Conservation (phyloP, 2,888 invertebrate species). For the Shargacucullia verbasci region DNA sequence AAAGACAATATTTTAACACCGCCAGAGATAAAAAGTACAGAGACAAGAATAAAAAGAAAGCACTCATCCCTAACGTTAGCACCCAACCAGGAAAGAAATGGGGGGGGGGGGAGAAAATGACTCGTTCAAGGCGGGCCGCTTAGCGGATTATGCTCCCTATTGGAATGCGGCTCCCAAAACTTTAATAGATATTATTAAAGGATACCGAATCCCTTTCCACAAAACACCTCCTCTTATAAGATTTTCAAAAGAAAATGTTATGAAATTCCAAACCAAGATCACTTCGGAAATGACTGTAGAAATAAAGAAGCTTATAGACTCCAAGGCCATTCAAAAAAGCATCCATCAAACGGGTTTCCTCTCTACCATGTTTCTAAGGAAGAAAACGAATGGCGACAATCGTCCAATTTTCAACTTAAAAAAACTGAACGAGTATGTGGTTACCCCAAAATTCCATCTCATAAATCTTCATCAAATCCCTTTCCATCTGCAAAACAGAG, state of each 20-base stretch:
- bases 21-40: too few species aligned
- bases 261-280: background rate
- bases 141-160: background rate
- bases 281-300: background rate
- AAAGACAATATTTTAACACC: background rate
- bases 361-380: background rate
- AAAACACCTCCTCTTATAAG: background rate
- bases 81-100: background rate
- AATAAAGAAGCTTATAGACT: background rate
- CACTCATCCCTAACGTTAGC: background rate
- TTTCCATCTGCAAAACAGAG: background rate
- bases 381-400: background rate
- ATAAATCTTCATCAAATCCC: background rate
- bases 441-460: background rate
- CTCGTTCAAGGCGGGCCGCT: background rate
- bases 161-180: background rate
- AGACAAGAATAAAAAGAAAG: background rate
- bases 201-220: background rate
- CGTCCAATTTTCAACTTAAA: slow-evolving; percentile 1
- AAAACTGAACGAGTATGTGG: background rate
- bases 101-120: background rate
- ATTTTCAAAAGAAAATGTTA: background rate
- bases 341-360: background rate
- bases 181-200: background rate
- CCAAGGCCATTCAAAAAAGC: background rate